Evolutionary conservation across 2,888 invertebrate genomes (phyloP).

Genomic region (Bombyx huttoni): DNA sequence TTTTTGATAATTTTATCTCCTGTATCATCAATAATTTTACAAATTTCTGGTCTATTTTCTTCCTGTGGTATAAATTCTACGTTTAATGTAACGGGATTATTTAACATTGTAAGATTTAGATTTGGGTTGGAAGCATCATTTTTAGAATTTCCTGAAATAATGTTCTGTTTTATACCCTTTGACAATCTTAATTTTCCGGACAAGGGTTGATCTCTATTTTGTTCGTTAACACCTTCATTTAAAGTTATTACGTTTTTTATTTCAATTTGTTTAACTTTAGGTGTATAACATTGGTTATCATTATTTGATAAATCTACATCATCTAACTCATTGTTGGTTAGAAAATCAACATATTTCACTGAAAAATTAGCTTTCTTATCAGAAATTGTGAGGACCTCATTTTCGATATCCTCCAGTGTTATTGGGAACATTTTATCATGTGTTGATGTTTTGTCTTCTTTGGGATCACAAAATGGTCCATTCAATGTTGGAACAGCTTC

Average conservation of each 20-base stretch:
- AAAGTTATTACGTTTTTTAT: not conserved
- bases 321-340: slow-evolving; percentile 39
- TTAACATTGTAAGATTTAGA: not conserved
- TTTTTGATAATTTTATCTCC: not conserved
- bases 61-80: not conserved
- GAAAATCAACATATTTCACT: slow-evolving; percentile 52
- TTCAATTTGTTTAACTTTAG: not conserved
- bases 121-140: not conserved
- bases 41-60: not conserved
- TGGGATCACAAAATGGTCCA: slow-evolving; percentile 44
- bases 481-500: slow-evolving; percentile 70
- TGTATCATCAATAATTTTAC: not conserved
- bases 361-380: slow-evolving; percentile 47
- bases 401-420: slow-evolving; percentile 47
- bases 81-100: not conserved
- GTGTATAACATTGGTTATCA: slow-evolving; percentile 10
- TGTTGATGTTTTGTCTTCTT: slow-evolving; percentile 11
- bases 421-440: slow-evolving; percentile 24
- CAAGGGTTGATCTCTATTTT: not conserved
- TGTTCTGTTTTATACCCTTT: not conserved
- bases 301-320: slow-evolving; percentile 16
- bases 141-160: not conserved
- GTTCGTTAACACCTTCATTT: not conserved
- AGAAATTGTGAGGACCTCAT: slow-evolving; percentile 30
- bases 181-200: not conserved